Percentiles rank a stretch among this genome's conserved stretches.
Conservation (phyloP, 2,113 vertebrate species). For the Scartelaos histophorus region DNA sequence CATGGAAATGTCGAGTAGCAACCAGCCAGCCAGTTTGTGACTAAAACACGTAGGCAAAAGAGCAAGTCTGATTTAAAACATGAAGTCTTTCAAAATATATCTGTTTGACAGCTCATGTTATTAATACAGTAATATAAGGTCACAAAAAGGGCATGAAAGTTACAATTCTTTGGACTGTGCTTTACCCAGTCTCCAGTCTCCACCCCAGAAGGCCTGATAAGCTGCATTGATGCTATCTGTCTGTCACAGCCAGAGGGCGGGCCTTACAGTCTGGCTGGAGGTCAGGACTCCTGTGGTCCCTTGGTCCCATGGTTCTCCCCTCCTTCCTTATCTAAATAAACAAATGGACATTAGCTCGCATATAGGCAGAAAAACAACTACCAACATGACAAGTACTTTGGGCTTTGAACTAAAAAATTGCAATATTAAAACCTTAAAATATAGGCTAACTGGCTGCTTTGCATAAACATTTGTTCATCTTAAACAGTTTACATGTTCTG, state of each 20-base stretch:
- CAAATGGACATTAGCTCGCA: conserved; percentile 45
- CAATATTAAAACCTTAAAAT: background rate
- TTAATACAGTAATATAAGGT: background rate
- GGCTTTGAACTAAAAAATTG: background rate
- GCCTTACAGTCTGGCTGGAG: conserved; percentile 49
- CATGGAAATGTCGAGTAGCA: conserved; percentile 39
- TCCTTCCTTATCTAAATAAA: conserved; percentile 67
- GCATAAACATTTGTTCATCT: too few species aligned
- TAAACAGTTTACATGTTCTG: background rate
- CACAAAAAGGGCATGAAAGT: conserved; percentile 3
- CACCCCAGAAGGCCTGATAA: conserved; percentile 62
- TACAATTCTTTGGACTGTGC: conserved; percentile 14
- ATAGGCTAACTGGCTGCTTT: background rate
- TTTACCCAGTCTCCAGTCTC: conserved; percentile 13
- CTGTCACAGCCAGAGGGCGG: conserved; percentile 71
- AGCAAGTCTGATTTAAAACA: background rate
- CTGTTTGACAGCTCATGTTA: background rate
- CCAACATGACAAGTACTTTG: background rate
- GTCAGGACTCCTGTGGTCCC: conserved; percentile 55
- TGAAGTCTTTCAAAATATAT: background rate
- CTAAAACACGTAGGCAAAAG: conserved; percentile 22
- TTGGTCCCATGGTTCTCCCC: conserved; percentile 46
- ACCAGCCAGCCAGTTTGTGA: conserved; percentile 39
- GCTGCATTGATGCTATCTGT: conserved; percentile 77
- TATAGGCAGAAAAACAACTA: conserved; percentile 21